phyloP scores from a whole-genome alignment of 2,888 invertebrate species.

The Nymphalis urticae region DNA sequence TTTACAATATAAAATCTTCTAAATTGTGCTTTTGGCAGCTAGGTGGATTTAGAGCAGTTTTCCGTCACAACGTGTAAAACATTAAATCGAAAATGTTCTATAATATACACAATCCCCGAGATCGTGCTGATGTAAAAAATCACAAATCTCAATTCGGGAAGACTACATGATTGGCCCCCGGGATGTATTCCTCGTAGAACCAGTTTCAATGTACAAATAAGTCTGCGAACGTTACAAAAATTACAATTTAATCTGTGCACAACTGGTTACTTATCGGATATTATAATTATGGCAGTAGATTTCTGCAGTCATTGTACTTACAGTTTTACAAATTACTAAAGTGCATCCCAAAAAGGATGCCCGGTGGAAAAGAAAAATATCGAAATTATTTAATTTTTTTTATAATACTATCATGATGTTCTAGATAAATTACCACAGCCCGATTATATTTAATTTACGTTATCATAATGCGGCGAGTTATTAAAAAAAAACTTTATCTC shows the following conservation, averaged over 20 bases:
- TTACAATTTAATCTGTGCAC: constrained; percentile 33
- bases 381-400: constrained; percentile 23
- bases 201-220: constrained; percentile 17
- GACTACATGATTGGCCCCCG: constrained; percentile 66
- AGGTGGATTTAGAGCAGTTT: constrained; percentile 22
- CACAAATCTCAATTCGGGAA: constrained; percentile 52
- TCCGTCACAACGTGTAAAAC: constrained; percentile 12
- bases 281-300: constrained; percentile 50
- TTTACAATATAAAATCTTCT: constrained; percentile 23
- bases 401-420: constrained; percentile 28
- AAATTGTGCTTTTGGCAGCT: constrained; percentile 33
- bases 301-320: constrained; percentile 52
- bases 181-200: constrained; percentile 43
- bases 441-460: constrained; percentile 34
- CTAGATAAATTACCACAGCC: constrained; percentile 40
- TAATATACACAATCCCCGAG: constrained; percentile 29
- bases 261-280: constrained; percentile 27
- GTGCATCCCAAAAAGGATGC: constrained; percentile 40
- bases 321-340: constrained; percentile 42
- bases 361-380: constrained; percentile 31
- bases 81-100: constrained; percentile 18
- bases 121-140: constrained; percentile 35
- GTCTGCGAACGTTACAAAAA: constrained; percentile 31
- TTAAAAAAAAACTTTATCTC: neutral
- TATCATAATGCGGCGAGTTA: constrained; percentile 28